phyloP scores from a whole-genome alignment of 2,888 invertebrate species.

The Lasioglossum marginatum region DNA sequence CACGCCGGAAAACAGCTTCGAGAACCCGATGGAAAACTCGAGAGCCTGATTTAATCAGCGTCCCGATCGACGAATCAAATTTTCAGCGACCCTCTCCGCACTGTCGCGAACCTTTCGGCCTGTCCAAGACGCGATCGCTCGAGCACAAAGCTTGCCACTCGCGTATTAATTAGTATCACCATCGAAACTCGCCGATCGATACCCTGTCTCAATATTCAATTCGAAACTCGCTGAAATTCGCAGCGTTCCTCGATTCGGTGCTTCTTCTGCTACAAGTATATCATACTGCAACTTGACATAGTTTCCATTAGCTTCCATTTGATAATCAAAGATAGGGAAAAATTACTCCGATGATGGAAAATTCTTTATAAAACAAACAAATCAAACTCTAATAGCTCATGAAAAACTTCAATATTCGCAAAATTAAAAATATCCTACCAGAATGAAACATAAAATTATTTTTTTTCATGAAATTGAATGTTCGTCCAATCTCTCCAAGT shows the following conservation, averaged over 20 bases:
- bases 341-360: background rate
- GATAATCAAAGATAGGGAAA: background rate
- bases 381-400: background rate
- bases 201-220: background rate
- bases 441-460: background rate
- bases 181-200: background rate
- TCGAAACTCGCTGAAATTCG: background rate
- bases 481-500: background rate
- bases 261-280: background rate
- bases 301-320: background rate
- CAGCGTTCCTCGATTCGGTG: background rate
- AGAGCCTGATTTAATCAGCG: slow-evolving; percentile 45
- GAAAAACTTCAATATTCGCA: background rate
- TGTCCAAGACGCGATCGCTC: background rate
- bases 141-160: background rate
- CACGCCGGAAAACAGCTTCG: slow-evolving; percentile 20
- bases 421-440: background rate
- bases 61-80: slow-evolving; percentile 37
- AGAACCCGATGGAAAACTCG: slow-evolving; percentile 23
- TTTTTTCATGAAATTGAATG: background rate
- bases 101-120: background rate
- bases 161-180: background rate
- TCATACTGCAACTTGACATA: background rate
- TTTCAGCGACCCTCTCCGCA: slow-evolving; percentile 5
- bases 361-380: background rate